phyloP scores from a whole-genome alignment of 2,113 vertebrate species.

The Gobius niger region DNA sequence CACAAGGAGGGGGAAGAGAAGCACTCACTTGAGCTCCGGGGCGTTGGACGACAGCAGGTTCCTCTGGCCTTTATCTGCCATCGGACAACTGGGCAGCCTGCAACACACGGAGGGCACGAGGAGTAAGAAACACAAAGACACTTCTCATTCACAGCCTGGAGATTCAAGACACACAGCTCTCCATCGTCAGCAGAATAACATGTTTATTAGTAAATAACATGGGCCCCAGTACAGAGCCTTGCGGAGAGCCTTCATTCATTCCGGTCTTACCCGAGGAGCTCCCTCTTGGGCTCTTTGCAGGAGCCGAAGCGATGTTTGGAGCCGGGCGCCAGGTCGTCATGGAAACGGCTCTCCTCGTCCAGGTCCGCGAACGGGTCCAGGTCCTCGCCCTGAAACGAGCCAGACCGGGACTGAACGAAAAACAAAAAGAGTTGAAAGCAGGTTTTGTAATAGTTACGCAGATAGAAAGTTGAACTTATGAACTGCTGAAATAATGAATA shows the following conservation, averaged over 20 bases:
- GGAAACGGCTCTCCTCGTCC: constrained; percentile 90
- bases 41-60: constrained; percentile 93
- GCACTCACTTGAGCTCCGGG: constrained; percentile 94
- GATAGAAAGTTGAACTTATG: too few relatives aligned
- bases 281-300: constrained; percentile 98
- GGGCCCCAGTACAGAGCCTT: too few relatives aligned
- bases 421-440: constrained; percentile 35
- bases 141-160: too few relatives aligned
- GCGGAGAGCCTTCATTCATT: too few relatives aligned
- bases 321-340: constrained; percentile 89
- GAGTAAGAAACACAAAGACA: too few relatives aligned
- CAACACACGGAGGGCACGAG: constrained; percentile 47
- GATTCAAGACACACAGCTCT: too few relatives aligned
- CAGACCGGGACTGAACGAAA: not conserved
- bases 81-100: constrained; percentile 94
- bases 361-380: constrained; percentile 94
- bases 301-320: constrained; percentile 94
- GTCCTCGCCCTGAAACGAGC: constrained; percentile 83
- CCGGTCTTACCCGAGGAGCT: constrained; percentile 93
- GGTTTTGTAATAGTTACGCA: too few relatives aligned
- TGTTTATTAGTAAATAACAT: too few relatives aligned
- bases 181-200: too few relatives aligned
- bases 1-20: too few relatives aligned
- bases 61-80: constrained; percentile 95
- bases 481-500: too few relatives aligned